Evolutionary conservation across 2,113 vertebrate genomes (phyloP), one percentile per base, ranked within the genome.

Genomic region (Callaeas wilsoni): DNA sequence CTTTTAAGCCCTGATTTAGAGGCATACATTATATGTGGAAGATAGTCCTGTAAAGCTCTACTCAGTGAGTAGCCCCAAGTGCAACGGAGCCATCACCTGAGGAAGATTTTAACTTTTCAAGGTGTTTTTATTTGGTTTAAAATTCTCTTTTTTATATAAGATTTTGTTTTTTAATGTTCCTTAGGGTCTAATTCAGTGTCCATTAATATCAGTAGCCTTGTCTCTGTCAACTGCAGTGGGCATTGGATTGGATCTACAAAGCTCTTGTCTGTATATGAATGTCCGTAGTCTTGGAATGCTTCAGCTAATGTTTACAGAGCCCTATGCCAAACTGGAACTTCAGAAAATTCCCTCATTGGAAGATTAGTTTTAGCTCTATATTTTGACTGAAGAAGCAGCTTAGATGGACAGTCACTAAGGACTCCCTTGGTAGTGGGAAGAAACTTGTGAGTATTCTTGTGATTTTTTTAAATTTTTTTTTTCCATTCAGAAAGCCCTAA

Each of bases 221-320:
- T 94, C 41, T 94, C 86, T 13, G 1, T 6, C 20, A 32, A 53
- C 76, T 30, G n/a, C 87, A 49, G 56, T 46, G 88, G 88, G 88
- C 76, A 44, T 4, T 92, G 93, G 60, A 33, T 84, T 68, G 73
- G 83, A 64, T 89, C 91, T 87, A 2, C 73, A 92, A 94, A 97
- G 62, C 69, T 92, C 85, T 77, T 96, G 75, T 94, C 88, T 76
- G 67, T 92, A 55, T 18, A 4, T 80, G 91, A 95, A 87, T 95
- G 80, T 97, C 96, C 97, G 94, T 97, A 96, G 94, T 96, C 92
- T 97, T 90, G 96, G 84, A 85, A 92, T 59, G 87, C 90, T 97
- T 94, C 93, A 90, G 95, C 97, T 97, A 63, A 96, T 93, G 93
- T 97, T 98, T 97, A 97, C 98, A 96, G 97, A 98, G 97, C 97